These are phyloP conservation scores for Turnix velox DNA, from an alignment of 2,113 vertebrate genomes.

Conservation along the genomic window DNA sequence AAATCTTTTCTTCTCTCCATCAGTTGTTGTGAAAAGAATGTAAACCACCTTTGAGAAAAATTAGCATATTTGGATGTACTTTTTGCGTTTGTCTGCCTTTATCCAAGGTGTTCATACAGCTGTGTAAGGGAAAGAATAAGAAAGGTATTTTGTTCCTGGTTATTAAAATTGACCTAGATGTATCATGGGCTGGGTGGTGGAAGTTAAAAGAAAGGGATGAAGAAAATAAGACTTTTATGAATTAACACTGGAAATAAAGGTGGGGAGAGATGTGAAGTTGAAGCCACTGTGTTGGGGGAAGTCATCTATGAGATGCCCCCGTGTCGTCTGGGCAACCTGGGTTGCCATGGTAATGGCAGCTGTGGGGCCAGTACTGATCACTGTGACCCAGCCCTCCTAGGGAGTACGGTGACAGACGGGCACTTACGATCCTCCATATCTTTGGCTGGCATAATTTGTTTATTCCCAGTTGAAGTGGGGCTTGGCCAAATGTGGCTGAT, in stretches of 20 bases:
- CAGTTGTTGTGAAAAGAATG: constrained; percentile 47
- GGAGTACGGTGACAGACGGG: neutral
- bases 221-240: constrained; percentile 11
- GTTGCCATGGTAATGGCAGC: constrained; percentile 73
- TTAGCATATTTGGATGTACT: constrained; percentile 33
- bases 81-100: constrained; percentile 14
- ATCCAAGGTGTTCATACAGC: constrained; percentile 24
- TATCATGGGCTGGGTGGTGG: neutral
- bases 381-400: constrained; percentile 44
- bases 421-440: neutral
- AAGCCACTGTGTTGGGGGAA: neutral
- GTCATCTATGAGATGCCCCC: constrained; percentile 13
- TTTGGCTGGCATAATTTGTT: neutral
- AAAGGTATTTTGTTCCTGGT: constrained; percentile 28
- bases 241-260: constrained; percentile 22
- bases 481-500: fast-evolving
- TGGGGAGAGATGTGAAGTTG: neutral
- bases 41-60: constrained; percentile 53
- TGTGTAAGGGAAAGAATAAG: constrained; percentile 3
- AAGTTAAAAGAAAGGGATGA: neutral
- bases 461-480: fast-evolving
- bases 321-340: constrained; percentile 67
- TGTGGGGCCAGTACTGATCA: constrained; percentile 57
- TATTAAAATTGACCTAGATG: neutral
- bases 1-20: constrained; percentile 45